Evolutionary conservation across 1,140 invertebrate species (phyloP).

Genomic region (Apocrypta bakeri): DNA sequence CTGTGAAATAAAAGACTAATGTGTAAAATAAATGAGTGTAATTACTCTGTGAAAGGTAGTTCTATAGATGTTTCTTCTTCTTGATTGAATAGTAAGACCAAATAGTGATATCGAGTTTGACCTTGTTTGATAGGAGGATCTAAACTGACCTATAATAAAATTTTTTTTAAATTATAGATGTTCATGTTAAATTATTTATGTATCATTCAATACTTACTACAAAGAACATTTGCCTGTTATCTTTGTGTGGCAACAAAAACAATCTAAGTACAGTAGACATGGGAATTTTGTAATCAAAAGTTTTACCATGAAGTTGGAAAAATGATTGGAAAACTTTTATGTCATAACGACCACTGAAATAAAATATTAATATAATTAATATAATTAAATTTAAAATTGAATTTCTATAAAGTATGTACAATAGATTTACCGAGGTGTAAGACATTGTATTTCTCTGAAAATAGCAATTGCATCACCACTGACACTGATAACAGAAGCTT

Average conservation of each 20-base stretch:
- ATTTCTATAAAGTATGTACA: slow-evolving; percentile 41
- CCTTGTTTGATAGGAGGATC: slow-evolving; percentile 99
- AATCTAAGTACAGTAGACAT: slow-evolving; percentile 95
- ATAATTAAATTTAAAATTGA: slow-evolving; percentile 39
- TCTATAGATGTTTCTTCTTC: slow-evolving; percentile 97
- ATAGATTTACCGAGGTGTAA: slow-evolving; percentile 91
- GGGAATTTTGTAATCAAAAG: slow-evolving; percentile 99
- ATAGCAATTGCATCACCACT: slow-evolving; percentile 98
- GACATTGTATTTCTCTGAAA: slow-evolving; percentile 97
- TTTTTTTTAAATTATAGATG: neutral
- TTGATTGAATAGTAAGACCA: slow-evolving; percentile 95
- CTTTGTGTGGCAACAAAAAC: slow-evolving; percentile 97
- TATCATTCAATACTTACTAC: slow-evolving; percentile 81
- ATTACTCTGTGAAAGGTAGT: slow-evolving; percentile 91
- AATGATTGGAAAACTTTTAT: slow-evolving; percentile 99
- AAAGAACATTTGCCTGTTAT: slow-evolving; percentile 98
- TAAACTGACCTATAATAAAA: slow-evolving; percentile 82
- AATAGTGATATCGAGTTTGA: slow-evolving; percentile 96
- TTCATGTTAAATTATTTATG: slow-evolving; percentile 16
- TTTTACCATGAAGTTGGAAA: slow-evolving; percentile 99
- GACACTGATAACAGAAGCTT: slow-evolving; percentile 97
- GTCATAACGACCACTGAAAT: slow-evolving; percentile 96
- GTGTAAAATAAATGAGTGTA: slow-evolving; percentile 36
- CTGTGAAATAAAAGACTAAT: too few species aligned
- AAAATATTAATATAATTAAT: slow-evolving; percentile 52